Conservation (phyloP, 2,888 invertebrate species). For the Drosophila neonasuta region DNA sequence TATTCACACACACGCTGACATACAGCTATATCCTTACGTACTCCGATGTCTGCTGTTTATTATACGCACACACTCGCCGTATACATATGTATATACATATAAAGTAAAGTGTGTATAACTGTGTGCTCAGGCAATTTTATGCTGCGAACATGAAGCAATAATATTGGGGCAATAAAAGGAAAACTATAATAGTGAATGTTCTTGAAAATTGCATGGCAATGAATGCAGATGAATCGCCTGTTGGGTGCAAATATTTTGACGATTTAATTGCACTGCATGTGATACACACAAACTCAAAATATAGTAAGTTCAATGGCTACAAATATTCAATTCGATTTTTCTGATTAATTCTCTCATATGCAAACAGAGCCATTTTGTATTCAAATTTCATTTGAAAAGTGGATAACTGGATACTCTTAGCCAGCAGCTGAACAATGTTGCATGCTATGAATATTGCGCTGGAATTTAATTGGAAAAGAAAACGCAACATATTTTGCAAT, state of each 20-base stretch:
- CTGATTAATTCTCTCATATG: background rate
- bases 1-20: constrained; percentile 6
- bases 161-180: constrained; percentile 3
- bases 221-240: background rate
- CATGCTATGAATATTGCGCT: background rate
- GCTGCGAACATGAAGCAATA: constrained; percentile 25
- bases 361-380: background rate
- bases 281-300: background rate
- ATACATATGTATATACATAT: background rate
- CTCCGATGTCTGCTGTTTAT: constrained; percentile 35
- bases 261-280: constrained; percentile 6
- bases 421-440: background rate
- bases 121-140: constrained; percentile 29
- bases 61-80: constrained; percentile 12
- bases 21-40: background rate
- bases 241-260: constrained; percentile 1
- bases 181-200: background rate
- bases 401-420: background rate
- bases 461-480: background rate
- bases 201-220: constrained; percentile 4
- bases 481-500: background rate
- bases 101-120: background rate
- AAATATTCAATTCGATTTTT: background rate
- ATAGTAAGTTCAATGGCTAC: background rate
- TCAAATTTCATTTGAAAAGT: background rate